These are phyloP conservation scores for Meleagris gallopavo DNA, from an alignment of 2,113 vertebrate genomes.

Conservation along the genomic window DNA sequence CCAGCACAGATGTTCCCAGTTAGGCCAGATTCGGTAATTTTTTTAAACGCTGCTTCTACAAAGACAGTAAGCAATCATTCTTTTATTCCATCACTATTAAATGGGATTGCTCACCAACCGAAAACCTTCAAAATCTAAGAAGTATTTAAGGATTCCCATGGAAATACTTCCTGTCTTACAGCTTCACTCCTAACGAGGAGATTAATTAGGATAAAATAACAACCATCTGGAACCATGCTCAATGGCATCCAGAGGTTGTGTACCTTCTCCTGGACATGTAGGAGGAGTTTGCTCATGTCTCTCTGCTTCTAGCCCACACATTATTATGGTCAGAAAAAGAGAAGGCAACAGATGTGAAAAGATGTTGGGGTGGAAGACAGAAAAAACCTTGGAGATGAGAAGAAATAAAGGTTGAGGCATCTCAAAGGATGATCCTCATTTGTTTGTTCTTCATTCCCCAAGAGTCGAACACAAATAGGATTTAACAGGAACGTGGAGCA, in stretches of 20 bases:
- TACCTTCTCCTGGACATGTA: not conserved
- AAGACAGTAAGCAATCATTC: not conserved
- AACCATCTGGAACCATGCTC: not conserved
- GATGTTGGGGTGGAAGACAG: not conserved
- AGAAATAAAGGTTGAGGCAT: not conserved
- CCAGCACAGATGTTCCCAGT: slow-evolving; percentile 36
- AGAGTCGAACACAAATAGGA: not conserved
- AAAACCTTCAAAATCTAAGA: not conserved
- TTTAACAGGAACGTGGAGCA: rapidly evolving
- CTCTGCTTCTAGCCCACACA: rapidly evolving
- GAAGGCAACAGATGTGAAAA: not conserved
- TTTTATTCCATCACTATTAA: not conserved
- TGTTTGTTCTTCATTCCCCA: not conserved
- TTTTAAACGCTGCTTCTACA: not conserved
- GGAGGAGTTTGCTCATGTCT: rapidly evolving
- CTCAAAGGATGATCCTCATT: rapidly evolving
- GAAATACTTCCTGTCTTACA: not conserved
- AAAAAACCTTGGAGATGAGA: not conserved
- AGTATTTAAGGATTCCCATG: not conserved
- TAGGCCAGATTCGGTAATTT: slow-evolving; percentile 14
- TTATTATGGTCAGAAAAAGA: rapidly evolving
- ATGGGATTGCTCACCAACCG: not conserved
- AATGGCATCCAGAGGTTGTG: not conserved
- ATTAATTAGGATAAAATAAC: not conserved
- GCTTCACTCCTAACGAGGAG: not conserved